Evolutionary conservation across 2,888 invertebrate species (phyloP).

Genomic region (Drosophila macrospina): DNA sequence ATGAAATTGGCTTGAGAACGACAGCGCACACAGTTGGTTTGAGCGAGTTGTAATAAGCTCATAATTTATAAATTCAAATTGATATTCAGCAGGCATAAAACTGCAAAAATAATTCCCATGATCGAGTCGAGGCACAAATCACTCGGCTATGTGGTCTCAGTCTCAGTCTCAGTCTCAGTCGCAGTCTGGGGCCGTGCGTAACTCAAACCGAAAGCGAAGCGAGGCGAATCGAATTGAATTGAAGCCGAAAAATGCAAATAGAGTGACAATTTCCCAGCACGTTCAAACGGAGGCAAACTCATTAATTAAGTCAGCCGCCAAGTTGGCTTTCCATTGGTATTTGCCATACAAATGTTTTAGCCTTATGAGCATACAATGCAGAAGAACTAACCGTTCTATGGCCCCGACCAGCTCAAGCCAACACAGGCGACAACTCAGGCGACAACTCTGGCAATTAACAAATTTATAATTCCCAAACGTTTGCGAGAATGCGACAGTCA

Average conservation of each 20-base stretch:
- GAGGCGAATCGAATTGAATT: conserved; percentile 28
- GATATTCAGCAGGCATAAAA: conserved; percentile 73
- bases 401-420: conserved; percentile 1
- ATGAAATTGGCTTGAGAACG: conserved; percentile 26
- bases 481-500: conserved; percentile 31
- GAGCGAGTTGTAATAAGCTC: conserved; percentile 78
- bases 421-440: conserved; percentile 32
- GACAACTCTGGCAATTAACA: conserved; percentile 64
- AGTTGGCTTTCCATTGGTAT: conserved; percentile 34
- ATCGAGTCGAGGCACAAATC: conserved; percentile 66
- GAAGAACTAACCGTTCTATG: conserved; percentile 23
- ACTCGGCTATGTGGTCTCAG: conserved; percentile 25
- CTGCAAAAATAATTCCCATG: conserved; percentile 80
- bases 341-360: conserved; percentile 41
- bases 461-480: conserved; percentile 65
- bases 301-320: conserved; percentile 73
- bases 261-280: conserved; percentile 77
- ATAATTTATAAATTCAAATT: conserved; percentile 78
- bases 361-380: conserved; percentile 41
- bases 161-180: no score
- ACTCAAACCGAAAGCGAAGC: conserved; percentile 12
- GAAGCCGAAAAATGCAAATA: conserved; percentile 69
- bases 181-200: conserved; percentile 2
- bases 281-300: conserved; percentile 71
- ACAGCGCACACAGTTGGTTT: conserved; percentile 21